phyloP scores from a whole-genome alignment of 2,888 invertebrate species.

The Alviniconcha strummeri region DNA sequence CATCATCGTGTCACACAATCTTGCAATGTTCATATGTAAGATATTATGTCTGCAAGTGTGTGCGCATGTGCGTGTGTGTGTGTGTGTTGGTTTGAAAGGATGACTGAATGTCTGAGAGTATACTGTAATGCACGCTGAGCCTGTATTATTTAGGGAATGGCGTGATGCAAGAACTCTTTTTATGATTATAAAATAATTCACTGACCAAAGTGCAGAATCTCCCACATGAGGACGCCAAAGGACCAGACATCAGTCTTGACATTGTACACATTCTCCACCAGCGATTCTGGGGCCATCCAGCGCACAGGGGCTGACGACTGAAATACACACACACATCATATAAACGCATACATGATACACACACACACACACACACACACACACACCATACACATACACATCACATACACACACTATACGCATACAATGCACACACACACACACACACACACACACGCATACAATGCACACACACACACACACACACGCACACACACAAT shows the following conservation, averaged over 20 bases:
- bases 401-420: too few relatives aligned
- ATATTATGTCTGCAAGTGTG: too few relatives aligned
- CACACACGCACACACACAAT: not conserved
- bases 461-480: not conserved
- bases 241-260: conserved; percentile 97
- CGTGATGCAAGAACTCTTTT: too few relatives aligned
- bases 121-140: too few relatives aligned
- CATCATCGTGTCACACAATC: too few relatives aligned
- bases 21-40: too few relatives aligned
- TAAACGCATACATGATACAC: not conserved
- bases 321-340: not conserved
- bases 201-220: conserved; percentile 88
- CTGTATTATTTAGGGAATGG: too few relatives aligned
- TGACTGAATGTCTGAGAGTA: too few relatives aligned
- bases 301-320: conserved; percentile 78
- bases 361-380: not conserved
- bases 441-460: too few relatives aligned
- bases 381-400: not conserved
- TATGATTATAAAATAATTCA: not conserved
- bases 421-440: too few relatives aligned
- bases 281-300: conserved; percentile 97
- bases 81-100: too few relatives aligned
- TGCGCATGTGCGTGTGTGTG: not conserved
- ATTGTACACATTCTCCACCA: conserved; percentile 94
- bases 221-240: conserved; percentile 96